These are phyloP conservation scores for Trichonephila inaurata DNA, from an alignment of 1,140 invertebrate species.

Conservation along the genomic window DNA sequence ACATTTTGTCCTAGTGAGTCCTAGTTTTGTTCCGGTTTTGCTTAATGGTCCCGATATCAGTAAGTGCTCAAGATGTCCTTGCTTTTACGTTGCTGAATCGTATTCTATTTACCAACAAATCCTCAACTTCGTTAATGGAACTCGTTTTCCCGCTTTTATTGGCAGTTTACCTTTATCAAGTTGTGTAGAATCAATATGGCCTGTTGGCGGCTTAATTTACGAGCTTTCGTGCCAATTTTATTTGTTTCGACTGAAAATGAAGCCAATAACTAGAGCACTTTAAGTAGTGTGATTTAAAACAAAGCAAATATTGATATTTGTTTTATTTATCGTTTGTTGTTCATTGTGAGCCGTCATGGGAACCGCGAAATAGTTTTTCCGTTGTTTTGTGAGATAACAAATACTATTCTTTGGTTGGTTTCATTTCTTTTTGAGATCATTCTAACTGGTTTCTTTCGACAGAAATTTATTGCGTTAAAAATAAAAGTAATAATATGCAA, in stretches of 20 bases:
- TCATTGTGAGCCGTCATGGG: no score
- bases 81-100: neutral
- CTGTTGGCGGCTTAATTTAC: neutral
- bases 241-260: neutral
- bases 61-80: neutral
- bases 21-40: conserved; percentile 3
- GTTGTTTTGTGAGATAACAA: no score
- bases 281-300: no score
- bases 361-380: no score
- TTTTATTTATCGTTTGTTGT: no score
- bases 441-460: no score
- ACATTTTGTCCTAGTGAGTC: neutral
- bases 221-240: neutral
- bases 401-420: no score
- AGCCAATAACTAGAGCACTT: neutral
- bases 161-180: neutral
- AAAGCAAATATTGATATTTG: no score
- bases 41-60: conserved; percentile 4
- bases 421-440: no score
- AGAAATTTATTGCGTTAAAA: no score
- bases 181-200: neutral
- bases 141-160: conserved; percentile 9
- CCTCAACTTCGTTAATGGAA: conserved; percentile 1
- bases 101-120: neutral
- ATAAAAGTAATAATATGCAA: no score